Conservation (phyloP, 2,113 vertebrate genomes). For the Peromyscus maniculatus region DNA sequence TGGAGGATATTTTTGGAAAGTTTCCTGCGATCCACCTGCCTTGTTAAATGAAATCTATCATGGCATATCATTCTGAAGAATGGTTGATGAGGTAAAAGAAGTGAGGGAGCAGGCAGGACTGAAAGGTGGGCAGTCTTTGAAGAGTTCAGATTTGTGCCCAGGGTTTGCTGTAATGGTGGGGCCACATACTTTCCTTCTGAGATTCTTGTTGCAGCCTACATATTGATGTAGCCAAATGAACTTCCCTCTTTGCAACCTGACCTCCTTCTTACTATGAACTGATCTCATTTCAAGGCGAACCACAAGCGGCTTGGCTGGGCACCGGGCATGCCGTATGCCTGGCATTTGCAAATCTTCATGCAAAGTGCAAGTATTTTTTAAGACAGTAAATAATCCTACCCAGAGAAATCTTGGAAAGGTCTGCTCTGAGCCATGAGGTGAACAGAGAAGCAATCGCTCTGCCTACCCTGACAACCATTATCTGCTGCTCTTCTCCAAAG, state of each 20-base stretch:
- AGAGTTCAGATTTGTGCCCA: background rate
- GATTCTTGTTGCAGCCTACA: conserved; percentile 76
- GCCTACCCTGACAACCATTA: conserved; percentile 68
- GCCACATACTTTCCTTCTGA: conserved; percentile 36
- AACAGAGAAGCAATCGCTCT: conserved; percentile 71
- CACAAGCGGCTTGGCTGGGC: conserved; percentile 83
- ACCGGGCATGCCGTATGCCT: conserved; percentile 75
- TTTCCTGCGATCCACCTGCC: background rate
- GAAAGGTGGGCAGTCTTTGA: background rate
- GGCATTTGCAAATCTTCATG: conserved; percentile 84
- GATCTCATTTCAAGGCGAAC: conserved; percentile 84
- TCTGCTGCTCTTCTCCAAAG: conserved; percentile 50
- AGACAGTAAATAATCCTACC: conserved; percentile 80
- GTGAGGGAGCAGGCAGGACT: background rate
- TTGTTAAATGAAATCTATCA: background rate
- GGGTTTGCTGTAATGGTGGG: background rate
- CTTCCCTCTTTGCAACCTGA: conserved; percentile 80
- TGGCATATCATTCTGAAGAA: background rate
- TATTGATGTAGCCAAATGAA: conserved; percentile 78
- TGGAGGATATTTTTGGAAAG: background rate
- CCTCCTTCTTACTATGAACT: conserved; percentile 84
- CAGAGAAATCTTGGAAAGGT: conserved; percentile 81
- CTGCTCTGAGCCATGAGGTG: conserved; percentile 58
- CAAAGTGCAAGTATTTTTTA: conserved; percentile 77
- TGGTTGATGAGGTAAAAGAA: background rate